A percentile compares a stretch with the other conserved stretches of the same genome.
phyloP scores from a whole-genome alignment of 2,113 vertebrate genomes.

The Peromyscus leucopus region DNA sequence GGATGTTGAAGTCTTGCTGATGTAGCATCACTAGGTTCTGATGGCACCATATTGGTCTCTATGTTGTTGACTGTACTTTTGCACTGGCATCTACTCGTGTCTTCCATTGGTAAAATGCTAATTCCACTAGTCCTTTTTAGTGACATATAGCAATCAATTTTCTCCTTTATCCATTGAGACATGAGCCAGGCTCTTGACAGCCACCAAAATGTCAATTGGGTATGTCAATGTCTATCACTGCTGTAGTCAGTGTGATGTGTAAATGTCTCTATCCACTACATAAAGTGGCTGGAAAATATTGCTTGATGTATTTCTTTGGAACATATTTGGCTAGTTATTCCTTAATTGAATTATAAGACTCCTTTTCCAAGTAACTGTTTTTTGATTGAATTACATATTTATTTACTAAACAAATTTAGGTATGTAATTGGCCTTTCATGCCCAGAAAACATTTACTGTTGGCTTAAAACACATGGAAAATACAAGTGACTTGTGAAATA shows the following conservation, averaged over 20 bases:
- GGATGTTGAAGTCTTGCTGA: too few relatives aligned
- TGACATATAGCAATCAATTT: constrained; percentile 25
- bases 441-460: background rate
- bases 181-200: background rate
- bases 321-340: background rate
- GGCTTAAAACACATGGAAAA: background rate
- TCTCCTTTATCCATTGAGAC: background rate
- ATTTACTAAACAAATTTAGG: background rate
- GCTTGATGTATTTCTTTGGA: background rate
- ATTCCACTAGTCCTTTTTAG: constrained; percentile 1
- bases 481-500: background rate
- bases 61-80: too few relatives aligned
- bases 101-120: background rate
- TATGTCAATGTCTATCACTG: constrained; percentile 13
- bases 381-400: constrained; percentile 13
- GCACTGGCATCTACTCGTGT: too few relatives aligned
- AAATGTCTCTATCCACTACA: constrained; percentile 4
- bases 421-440: background rate
- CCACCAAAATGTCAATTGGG: constrained; percentile 24
- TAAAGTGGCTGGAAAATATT: constrained; percentile 19
- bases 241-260: background rate
- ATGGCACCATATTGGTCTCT: too few relatives aligned
- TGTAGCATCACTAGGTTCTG: too few relatives aligned
- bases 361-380: constrained; percentile 1
- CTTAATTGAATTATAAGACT: constrained; percentile 32